Percentiles rank a stretch among this genome's conserved stretches.
phyloP scores from a whole-genome alignment of 2,113 vertebrate species.

The Megaceryle torquata region DNA sequence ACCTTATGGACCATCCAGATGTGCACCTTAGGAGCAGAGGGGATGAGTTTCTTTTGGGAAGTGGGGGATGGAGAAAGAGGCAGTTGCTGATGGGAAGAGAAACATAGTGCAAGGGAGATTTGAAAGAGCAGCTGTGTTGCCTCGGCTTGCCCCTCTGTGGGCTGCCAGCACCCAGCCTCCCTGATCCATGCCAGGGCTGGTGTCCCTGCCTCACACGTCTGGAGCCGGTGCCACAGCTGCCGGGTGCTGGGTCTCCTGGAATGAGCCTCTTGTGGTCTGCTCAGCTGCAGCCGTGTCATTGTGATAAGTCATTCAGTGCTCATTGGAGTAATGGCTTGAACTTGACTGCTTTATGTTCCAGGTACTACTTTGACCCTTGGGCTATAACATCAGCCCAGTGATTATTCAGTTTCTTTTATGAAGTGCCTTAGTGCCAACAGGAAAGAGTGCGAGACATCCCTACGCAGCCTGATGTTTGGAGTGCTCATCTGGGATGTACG shows the following conservation, averaged over 20 bases:
- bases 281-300: background rate
- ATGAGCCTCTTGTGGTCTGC: background rate
- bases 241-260: background rate
- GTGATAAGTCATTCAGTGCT: background rate
- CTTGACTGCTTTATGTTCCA: background rate
- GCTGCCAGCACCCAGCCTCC: background rate
- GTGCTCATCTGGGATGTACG: background rate
- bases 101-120: background rate
- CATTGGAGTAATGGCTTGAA: background rate
- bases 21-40: background rate
- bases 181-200: rapidly evolving
- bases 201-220: background rate
- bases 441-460: background rate
- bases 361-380: constrained; percentile 13
- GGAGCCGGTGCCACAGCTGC: rapidly evolving
- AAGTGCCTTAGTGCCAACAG: background rate
- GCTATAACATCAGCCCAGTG: background rate
- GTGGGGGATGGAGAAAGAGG: background rate
- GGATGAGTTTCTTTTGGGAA: background rate
- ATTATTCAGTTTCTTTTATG: constrained; percentile 18
- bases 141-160: background rate
- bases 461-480: background rate
- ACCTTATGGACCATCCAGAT: no score
- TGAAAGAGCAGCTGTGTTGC: background rate
- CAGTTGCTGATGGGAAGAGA: background rate